Evolutionary conservation across 37 sponge, comb jelly and placozoan genomes (phyloP), one percentile per base, ranked within the genome.

Genomic region (Halisarca cf. caerulea): DNA sequence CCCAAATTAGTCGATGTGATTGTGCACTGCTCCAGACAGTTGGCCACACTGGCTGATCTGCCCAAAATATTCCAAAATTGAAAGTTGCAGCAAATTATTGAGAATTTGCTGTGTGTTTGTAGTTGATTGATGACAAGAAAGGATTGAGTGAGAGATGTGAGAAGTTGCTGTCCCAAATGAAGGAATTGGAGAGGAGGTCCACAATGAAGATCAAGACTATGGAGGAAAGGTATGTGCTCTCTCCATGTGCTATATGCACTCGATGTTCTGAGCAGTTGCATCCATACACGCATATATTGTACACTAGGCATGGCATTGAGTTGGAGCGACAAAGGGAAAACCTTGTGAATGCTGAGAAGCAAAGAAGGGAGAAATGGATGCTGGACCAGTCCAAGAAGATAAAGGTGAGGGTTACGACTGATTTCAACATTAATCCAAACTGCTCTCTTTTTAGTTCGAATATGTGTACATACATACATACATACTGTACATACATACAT

Each of bases 91-190:
- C 11, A 47, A 47, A 14, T 11, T 47, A 3, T 15, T 59, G 62
- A 27, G 33, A 15, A 27, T 64, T 43, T 66, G 44, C 37, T 43
- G 18, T 68, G 51, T 47, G 11, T 6, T 25, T n/a, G 18, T 30
- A 92, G 93, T 60, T 96, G 78, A 93, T 96, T 27, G 97, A 94
- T 70, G 94, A 97, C 74, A 97, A 97, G 85, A 94, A 97, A 39
- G 84, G 64, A 59, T 58, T 97, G 58, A 90, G 95, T 86, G 91
- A 91, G 47, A 87, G 82, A 34, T 94, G 92, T 89, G 95, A 97
- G 71, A 66, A 80, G 41, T 58, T 97, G 64, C 69, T 97, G 27
- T 80, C 86, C 30, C 89, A 94, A 80, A 61, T 94, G 72, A 89
- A 88, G 44, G 89, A 89, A 30, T 59, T 88, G 24, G 92, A 91